phyloP scores from a whole-genome alignment of 2,113 vertebrate species.

The Mirza zaza region DNA sequence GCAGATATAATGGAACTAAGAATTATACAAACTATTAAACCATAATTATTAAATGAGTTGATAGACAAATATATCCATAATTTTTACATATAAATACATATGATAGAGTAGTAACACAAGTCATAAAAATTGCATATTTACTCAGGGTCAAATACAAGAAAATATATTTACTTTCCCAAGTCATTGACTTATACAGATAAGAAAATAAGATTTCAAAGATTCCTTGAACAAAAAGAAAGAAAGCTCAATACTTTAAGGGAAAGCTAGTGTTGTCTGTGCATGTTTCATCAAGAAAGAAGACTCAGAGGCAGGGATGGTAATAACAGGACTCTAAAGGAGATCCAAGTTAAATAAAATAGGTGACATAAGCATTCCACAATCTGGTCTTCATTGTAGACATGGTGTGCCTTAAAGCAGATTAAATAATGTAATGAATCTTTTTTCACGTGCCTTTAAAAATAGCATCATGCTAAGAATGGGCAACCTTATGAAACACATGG shows the following conservation, averaged over 20 bases:
- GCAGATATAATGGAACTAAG: not conserved
- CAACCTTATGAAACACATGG: conserved; percentile 23
- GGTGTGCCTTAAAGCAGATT: conserved; percentile 31
- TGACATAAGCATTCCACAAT: not conserved
- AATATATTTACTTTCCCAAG: not conserved
- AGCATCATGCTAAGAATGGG: conserved; percentile 49
- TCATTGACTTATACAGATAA: not conserved
- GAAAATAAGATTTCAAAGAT: not conserved
- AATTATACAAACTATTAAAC: not conserved
- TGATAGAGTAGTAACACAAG: not conserved
- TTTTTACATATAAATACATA: not conserved
- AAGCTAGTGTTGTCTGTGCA: not conserved
- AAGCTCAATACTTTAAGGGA: not conserved
- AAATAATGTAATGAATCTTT: conserved; percentile 54
- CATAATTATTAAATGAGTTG: not conserved
- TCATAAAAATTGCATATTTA: not conserved
- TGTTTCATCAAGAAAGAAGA: not conserved
- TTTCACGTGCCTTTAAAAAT: conserved; percentile 56
- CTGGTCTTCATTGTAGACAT: not conserved
- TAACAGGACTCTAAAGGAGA: not conserved
- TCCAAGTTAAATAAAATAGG: conserved; percentile 7
- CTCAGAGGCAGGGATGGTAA: not conserved
- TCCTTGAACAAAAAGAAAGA: conserved; percentile 6
- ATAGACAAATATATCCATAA: not conserved
- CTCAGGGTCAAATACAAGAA: not conserved